Evolutionary conservation across 2,797 vertebrate genomes (phyloP).

Genomic region (Ciconia nigra): DNA sequence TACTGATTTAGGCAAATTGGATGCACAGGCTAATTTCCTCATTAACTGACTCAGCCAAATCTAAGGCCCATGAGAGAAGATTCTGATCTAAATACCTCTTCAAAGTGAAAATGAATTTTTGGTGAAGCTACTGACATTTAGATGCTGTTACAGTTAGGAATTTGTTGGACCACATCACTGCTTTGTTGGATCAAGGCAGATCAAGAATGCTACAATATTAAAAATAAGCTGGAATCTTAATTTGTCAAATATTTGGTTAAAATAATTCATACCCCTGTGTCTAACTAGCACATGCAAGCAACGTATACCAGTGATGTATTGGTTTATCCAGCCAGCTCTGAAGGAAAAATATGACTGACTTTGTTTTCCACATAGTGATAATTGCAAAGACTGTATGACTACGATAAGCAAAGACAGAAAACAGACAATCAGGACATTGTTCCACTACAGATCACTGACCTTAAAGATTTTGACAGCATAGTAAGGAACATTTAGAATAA

Average conservation of each 20-base stretch:
- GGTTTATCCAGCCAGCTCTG: background rate
- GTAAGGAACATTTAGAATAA: background rate
- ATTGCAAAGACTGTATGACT: background rate
- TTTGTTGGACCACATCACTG: background rate
- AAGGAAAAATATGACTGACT: background rate
- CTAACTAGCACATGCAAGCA: background rate
- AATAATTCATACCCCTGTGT: background rate
- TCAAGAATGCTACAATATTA: background rate
- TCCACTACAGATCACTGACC: background rate
- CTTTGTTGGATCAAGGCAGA: background rate
- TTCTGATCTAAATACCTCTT: background rate
- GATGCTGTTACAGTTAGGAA: background rate
- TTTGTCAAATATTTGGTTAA: background rate
- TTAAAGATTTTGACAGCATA: background rate
- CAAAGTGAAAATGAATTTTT: background rate
- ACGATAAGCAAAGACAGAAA: background rate
- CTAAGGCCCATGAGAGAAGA: background rate
- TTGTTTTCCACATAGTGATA: background rate
- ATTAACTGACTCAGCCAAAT: background rate
- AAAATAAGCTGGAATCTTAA: background rate
- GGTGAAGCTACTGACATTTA: background rate
- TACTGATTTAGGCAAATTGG: background rate
- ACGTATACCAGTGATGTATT: background rate
- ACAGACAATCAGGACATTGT: background rate
- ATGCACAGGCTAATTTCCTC: slow-evolving; percentile 5